Evolutionary conservation across 2,113 vertebrate species (phyloP).

Genomic region (Cynoglossus semilaevis): DNA sequence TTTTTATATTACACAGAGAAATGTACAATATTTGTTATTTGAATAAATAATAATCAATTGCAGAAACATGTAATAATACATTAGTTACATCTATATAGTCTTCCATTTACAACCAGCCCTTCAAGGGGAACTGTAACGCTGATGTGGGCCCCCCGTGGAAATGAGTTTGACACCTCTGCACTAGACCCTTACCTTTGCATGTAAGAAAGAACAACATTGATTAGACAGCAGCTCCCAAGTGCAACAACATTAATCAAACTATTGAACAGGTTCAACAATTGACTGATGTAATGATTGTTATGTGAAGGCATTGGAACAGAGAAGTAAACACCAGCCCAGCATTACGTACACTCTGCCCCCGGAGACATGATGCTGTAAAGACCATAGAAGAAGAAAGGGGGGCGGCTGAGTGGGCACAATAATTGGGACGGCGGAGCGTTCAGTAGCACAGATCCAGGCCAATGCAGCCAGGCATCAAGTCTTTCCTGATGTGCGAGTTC

Average conservation of each 20-base stretch:
- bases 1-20: too few relatives aligned
- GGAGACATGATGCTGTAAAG: constrained; percentile 33
- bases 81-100: too few relatives aligned
- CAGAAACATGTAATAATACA: too few relatives aligned
- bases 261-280: constrained; percentile 7
- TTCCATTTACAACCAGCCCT: too few relatives aligned
- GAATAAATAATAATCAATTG: too few relatives aligned
- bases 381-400: constrained; percentile 23
- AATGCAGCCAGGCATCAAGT: constrained; percentile 57
- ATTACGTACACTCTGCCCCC: constrained; percentile 31
- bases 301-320: neutral
- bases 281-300: constrained; percentile 14
- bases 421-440: constrained; percentile 62
- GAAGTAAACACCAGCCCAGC: constrained; percentile 33
- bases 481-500: constrained; percentile 68
- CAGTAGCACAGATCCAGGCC: constrained; percentile 42
- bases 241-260: constrained; percentile 14
- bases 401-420: constrained; percentile 30
- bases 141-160: too few relatives aligned
- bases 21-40: too few relatives aligned
- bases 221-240: constrained; percentile 1
- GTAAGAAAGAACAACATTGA: too few relatives aligned
- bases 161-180: too few relatives aligned
- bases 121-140: too few relatives aligned
- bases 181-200: too few relatives aligned